A percentile compares a stretch with the other conserved stretches of the same genome.
Conservation (phyloP, 2,113 vertebrate genomes). For the Pheucticus melanocephalus region DNA sequence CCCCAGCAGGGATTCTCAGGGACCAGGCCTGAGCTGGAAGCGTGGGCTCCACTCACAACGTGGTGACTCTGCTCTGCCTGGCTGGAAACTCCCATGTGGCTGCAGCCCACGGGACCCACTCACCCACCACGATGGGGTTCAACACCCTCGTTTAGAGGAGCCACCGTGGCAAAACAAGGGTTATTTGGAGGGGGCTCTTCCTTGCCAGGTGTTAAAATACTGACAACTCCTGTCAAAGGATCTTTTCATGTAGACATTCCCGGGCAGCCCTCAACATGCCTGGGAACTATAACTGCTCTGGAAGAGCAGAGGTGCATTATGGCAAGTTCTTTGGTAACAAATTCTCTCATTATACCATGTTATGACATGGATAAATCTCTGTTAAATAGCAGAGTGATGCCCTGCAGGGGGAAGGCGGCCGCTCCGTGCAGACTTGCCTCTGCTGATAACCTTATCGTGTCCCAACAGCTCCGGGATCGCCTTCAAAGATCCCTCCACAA, state of each 20-base stretch:
- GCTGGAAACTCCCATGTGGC: fast-evolving
- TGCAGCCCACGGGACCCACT: fast-evolving
- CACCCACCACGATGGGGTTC: fast-evolving
- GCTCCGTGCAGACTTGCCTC: constrained; percentile 49
- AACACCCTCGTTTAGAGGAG: background rate
- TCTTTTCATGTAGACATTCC: constrained; percentile 74
- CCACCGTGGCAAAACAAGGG: constrained; percentile 21
- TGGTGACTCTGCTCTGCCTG: background rate
- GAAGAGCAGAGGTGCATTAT: constrained; percentile 58
- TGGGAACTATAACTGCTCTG: constrained; percentile 61
- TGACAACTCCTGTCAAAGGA: constrained; percentile 64
- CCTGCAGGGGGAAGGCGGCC: constrained; percentile 44
- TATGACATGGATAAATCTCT: constrained; percentile 75
- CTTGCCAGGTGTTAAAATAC: constrained; percentile 66
- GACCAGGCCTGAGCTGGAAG: background rate
- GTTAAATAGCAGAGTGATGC: constrained; percentile 60
- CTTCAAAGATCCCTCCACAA: constrained; percentile 55
- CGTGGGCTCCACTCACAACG: fast-evolving
- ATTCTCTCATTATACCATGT: constrained; percentile 71
- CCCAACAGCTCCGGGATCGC: constrained; percentile 55
- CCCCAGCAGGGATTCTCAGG: background rate
- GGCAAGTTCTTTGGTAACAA: constrained; percentile 62
- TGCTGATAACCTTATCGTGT: constrained; percentile 61
- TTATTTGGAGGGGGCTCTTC: constrained; percentile 39
- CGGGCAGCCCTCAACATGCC: constrained; percentile 70